Conservation (phyloP, 2,888 invertebrate genomes). For the Argynnis bischoffii region DNA sequence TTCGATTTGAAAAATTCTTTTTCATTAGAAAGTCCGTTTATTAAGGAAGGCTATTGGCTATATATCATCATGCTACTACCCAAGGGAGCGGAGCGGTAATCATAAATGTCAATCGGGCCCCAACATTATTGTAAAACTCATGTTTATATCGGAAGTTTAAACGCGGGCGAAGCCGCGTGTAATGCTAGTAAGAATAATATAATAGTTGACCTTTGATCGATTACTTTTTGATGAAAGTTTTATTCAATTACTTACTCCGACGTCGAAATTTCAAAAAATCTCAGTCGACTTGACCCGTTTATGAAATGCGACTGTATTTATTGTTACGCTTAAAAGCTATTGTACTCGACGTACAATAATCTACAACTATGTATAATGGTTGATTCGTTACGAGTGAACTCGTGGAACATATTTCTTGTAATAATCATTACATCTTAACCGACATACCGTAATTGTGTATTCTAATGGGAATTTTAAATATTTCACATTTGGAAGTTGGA, state of each 20-base stretch:
- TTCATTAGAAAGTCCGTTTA: too few species aligned
- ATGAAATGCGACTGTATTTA: constrained; percentile 15
- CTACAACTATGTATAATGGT: constrained; percentile 7
- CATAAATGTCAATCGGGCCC: too few species aligned
- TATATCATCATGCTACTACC: too few species aligned
- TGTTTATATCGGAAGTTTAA: too few species aligned
- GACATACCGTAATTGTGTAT: neutral
- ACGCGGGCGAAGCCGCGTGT: too few species aligned
- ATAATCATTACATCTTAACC: constrained; percentile 9
- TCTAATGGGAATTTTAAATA: too few species aligned
- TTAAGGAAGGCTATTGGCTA: too few species aligned
- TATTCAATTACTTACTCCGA: constrained; percentile 14
- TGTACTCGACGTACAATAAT: constrained; percentile 12
- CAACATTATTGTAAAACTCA: too few species aligned
- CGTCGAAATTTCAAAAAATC: constrained; percentile 1
- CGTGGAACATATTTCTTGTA: constrained; percentile 4
- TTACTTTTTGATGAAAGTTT: neutral
- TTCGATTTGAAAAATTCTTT: too few species aligned
- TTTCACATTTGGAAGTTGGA: too few species aligned
- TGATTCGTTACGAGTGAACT: constrained; percentile 18
- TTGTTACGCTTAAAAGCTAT: constrained; percentile 21
- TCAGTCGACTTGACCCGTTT: constrained; percentile 16
- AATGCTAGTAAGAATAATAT: neutral
- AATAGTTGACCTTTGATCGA: constrained; percentile 9
- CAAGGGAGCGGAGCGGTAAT: too few species aligned